Base-by-base conservation (phyloP, 1,140 invertebrate genomes). In the Mya arenaria region DNA sequence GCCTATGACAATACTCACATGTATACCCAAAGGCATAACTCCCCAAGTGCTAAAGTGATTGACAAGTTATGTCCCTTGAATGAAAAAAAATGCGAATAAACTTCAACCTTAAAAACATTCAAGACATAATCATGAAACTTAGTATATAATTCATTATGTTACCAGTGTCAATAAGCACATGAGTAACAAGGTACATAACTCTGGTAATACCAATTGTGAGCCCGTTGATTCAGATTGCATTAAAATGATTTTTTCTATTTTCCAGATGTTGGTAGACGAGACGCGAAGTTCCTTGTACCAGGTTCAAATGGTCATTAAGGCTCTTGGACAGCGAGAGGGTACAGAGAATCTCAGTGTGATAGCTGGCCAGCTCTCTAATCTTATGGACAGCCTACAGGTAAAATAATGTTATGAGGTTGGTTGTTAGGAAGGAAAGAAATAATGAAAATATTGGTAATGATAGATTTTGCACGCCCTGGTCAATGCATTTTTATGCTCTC, bases 351-450 rank as follows among this genome's bases (percentile, higher is more conserved):
- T 79, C 6, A 32, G 17, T 39, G 34, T 23, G 8, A 56, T 69
- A 1, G 36, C 65, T 6, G 30, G 34, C 10, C 77, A 79, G 48
- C 63, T 79, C 8, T 44, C 32, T 25, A 28, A 39, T 0, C 4
- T 58, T n/a, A 48, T 79, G 63, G 77, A 79, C 34, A 39, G 65
- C 58, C 25, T 79, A 32, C 77, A 79, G 77, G 74, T 78, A n/a
- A n/a, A n/a, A n/a, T n/a, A n/a, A n/a, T n/a, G n/a, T n/a, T n/a
- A n/a, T n/a, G n/a, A n/a, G n/a, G n/a, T n/a, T n/a, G n/a, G n/a
- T n/a, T n/a, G n/a, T n/a, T n/a, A n/a, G n/a, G n/a, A n/a, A n/a
- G n/a, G n/a, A n/a, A n/a, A n/a, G n/a, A n/a, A n/a, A n/a, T n/a
- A n/a, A n/a, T n/a, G n/a, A n/a, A n/a, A n/a, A n/a, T n/a, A n/a